Percentiles rank a stretch among this genome's conserved stretches.
Evolutionary conservation across 2,888 invertebrate species (phyloP).

Genomic region (Rutpela maculata): DNA sequence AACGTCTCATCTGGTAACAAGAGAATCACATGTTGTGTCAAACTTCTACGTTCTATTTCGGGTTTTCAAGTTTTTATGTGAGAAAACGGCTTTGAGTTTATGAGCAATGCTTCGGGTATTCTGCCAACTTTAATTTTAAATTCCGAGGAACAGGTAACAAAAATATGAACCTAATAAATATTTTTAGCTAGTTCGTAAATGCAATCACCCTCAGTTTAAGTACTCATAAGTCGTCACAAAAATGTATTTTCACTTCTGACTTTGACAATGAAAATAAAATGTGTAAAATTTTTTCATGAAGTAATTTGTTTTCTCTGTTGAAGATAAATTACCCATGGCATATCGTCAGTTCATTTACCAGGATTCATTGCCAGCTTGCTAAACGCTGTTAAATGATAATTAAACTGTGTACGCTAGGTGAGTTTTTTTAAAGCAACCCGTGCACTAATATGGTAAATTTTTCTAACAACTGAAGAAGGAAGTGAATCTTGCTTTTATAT

Average conservation of each 20-base stretch:
- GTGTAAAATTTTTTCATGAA: neutral
- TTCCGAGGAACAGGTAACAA: conserved; percentile 3
- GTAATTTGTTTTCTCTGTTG: conserved; percentile 2
- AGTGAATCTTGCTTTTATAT: too few relatives aligned
- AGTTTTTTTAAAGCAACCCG: too few relatives aligned
- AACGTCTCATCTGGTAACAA: neutral
- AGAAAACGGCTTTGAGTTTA: conserved; percentile 3
- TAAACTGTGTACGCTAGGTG: too few relatives aligned
- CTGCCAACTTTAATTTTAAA: conserved; percentile 3
- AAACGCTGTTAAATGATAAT: neutral
- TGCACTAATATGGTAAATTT: too few relatives aligned
- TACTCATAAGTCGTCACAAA: neutral
- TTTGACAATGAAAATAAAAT: conserved; percentile 26
- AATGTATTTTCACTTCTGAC: conserved; percentile 9
- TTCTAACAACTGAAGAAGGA: too few relatives aligned
- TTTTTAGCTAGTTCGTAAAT: conserved; percentile 11
- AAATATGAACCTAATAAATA: conserved; percentile 5
- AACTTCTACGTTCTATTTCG: neutral
- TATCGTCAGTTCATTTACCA: conserved; percentile 7
- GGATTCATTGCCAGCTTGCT: neutral
- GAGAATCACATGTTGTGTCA: neutral
- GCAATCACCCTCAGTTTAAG: neutral
- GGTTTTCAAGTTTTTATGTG: neutral
- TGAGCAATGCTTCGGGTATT: conserved; percentile 7
- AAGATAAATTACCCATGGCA: conserved; percentile 2